Percentiles rank a stretch among this genome's conserved stretches.
These are phyloP conservation scores for Neoitamus cyanurus DNA, from an alignment of 2,888 invertebrate species.

Conservation along the genomic window DNA sequence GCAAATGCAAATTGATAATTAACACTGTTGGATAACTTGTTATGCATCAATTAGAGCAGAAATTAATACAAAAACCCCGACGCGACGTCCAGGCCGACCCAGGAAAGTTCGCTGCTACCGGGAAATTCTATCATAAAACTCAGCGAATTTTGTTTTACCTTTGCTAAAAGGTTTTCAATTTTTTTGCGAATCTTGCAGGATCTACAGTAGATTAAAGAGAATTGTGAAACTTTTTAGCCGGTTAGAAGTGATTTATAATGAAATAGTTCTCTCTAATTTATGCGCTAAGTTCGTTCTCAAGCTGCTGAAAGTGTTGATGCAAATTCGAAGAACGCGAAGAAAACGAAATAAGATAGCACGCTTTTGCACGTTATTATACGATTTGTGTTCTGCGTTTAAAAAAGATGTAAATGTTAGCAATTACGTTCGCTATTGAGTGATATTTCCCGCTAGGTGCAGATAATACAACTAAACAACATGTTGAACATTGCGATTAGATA, in stretches of 20 bases:
- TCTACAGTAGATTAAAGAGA: not conserved
- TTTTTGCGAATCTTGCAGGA: not conserved
- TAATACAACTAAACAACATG: not conserved
- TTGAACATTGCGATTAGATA: not conserved
- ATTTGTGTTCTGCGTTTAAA: not conserved
- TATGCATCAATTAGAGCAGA: slow-evolving; percentile 9
- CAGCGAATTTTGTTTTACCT: not conserved
- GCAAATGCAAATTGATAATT: slow-evolving; percentile 41
- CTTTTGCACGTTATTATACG: not conserved
- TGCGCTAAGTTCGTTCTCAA: not conserved
- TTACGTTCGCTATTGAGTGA: not conserved
- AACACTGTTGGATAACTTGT: slow-evolving; percentile 24
- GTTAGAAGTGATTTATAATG: not conserved
- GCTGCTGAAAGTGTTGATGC: not conserved
- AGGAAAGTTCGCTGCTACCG: not conserved
- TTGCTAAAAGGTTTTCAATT: not conserved
- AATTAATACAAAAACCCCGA: slow-evolving; percentile 4
- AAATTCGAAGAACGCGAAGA: not conserved
- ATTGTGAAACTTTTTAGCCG: not conserved
- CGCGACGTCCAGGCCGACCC: not conserved
- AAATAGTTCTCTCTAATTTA: not conserved
- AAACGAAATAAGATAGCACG: not conserved
- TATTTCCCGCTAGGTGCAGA: not conserved
- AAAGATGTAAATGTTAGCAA: not conserved
- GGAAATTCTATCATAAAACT: not conserved